Percentiles rank a stretch among this genome's conserved stretches.
These are phyloP conservation scores for Nerophis ophidion DNA, from an alignment of 2,113 vertebrate genomes.

Conservation along the genomic window DNA sequence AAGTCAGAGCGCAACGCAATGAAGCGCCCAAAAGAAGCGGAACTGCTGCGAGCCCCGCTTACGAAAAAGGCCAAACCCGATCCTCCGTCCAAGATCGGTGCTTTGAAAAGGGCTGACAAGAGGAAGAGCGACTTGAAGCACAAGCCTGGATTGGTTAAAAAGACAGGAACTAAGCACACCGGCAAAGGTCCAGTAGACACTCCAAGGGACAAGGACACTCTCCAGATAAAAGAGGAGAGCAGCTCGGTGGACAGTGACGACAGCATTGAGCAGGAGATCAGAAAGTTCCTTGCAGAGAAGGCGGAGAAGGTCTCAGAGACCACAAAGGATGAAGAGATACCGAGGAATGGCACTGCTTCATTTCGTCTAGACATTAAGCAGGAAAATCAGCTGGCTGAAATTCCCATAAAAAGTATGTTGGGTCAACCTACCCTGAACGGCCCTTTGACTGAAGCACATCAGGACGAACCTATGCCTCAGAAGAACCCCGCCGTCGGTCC, in stretches of 20 bases:
- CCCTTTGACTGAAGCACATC: constrained; percentile 2
- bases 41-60: constrained; percentile 40
- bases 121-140: constrained; percentile 20
- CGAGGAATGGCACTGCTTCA: constrained; percentile 14
- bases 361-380: constrained; percentile 23
- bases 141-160: constrained; percentile 32
- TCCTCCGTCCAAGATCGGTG: constrained; percentile 34
- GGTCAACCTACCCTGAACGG: constrained; percentile 8
- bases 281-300: constrained; percentile 77
- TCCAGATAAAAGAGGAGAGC: constrained; percentile 71
- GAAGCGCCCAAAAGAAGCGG: constrained; percentile 66
- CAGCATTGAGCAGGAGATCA: constrained; percentile 92
- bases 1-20: constrained; percentile 71
- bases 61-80: constrained; percentile 37
- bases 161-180: constrained; percentile 8
- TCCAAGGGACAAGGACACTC: constrained; percentile 10
- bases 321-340: constrained; percentile 25
- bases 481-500: not conserved
- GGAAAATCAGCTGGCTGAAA: constrained; percentile 65
- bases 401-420: constrained; percentile 30
- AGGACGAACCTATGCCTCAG: not conserved
- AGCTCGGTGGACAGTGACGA: constrained; percentile 91
- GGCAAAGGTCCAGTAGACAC: constrained; percentile 1
- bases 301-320: constrained; percentile 18
- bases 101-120: constrained; percentile 58